These are phyloP conservation scores for Cottus gobio DNA, from an alignment of 2,113 vertebrate species.

Conservation along the genomic window DNA sequence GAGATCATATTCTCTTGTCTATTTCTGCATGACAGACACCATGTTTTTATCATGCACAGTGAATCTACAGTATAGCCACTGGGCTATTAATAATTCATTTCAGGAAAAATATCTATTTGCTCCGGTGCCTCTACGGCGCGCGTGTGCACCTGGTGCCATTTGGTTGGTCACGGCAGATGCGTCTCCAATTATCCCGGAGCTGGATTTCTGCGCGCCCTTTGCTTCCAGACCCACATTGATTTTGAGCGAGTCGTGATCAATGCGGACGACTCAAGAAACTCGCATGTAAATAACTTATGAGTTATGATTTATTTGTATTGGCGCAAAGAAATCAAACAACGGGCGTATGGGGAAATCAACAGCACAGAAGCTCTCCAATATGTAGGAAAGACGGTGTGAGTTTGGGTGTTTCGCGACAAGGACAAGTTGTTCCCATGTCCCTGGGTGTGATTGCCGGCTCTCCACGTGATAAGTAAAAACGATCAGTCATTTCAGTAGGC, in stretches of 20 bases:
- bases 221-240: conserved; percentile 33
- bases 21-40: conserved; percentile 16
- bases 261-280: conserved; percentile 7
- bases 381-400: background rate
- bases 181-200: conserved; percentile 45
- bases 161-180: conserved; percentile 44
- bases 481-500: conserved; percentile 8
- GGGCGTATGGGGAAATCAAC: background rate
- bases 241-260: conserved; percentile 16
- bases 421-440: conserved; percentile 5
- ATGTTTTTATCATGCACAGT: background rate
- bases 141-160: conserved; percentile 65
- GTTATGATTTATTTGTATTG: conserved; percentile 1
- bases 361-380: background rate
- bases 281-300: conserved; percentile 36
- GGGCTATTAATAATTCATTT: conserved; percentile 67
- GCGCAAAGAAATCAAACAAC: background rate
- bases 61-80: conserved; percentile 36
- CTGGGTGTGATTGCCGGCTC: background rate
- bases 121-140: conserved; percentile 17
- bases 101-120: conserved; percentile 64
- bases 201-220: conserved; percentile 16
- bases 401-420: background rate
- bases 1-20: background rate
- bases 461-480: conserved; percentile 8